Percentiles rank a stretch among this genome's conserved stretches.
Evolutionary conservation across 2,888 invertebrate genomes (phyloP).

Genomic region (Diplolepis rosae): DNA sequence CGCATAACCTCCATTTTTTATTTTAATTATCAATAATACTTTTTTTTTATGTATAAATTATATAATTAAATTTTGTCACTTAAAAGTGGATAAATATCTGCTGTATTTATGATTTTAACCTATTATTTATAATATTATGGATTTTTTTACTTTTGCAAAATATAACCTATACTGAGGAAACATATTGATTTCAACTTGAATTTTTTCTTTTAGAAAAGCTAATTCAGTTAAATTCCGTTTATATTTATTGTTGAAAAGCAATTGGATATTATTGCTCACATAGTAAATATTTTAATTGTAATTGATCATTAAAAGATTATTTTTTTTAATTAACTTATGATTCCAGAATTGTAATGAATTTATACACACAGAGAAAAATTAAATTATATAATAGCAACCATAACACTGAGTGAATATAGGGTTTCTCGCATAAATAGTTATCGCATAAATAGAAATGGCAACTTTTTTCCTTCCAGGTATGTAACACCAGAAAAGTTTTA

Average conservation of each 20-base stretch:
- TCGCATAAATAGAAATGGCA: conserved; percentile 21
- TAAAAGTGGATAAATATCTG: background rate
- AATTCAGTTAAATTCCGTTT: too few species aligned
- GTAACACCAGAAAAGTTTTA: conserved; percentile 93
- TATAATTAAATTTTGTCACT: too few species aligned
- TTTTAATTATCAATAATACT: background rate
- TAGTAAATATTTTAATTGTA: too few species aligned
- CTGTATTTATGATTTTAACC: too few species aligned
- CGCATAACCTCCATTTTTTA: background rate
- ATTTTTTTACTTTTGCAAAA: too few species aligned
- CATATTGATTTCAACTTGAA: too few species aligned
- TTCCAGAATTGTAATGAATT: background rate
- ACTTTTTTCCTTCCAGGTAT: conserved; percentile 76
- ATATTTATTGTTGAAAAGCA: too few species aligned
- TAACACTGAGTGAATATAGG: background rate
- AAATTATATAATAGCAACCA: too few species aligned
- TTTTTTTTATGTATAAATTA: background rate
- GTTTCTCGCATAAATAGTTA: background rate
- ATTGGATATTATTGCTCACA: too few species aligned
- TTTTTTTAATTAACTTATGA: conserved; percentile 25
- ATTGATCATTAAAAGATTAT: background rate
- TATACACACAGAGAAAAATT: background rate
- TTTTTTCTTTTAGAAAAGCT: too few species aligned
- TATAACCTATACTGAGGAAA: too few species aligned
- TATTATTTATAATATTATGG: too few species aligned